Conservation (phyloP, 2,797 vertebrate genomes). For the Malurus leucopterus region DNA sequence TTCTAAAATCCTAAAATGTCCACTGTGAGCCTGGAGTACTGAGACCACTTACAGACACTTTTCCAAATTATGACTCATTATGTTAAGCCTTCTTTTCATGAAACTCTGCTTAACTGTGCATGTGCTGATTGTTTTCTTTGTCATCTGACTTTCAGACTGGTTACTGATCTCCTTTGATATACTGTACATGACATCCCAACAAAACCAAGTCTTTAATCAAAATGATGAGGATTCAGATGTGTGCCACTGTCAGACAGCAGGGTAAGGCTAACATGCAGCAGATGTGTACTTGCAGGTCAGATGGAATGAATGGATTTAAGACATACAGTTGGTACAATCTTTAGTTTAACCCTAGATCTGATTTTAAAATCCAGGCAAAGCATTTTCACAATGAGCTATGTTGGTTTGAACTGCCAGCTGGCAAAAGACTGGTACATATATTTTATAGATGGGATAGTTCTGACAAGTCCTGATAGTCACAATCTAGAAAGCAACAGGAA, state of each 20-base stretch:
- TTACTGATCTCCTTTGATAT: conserved; percentile 92
- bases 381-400: conserved; percentile 9
- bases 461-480: not conserved
- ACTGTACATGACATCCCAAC: conserved; percentile 88
- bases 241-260: conserved; percentile 70
- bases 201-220: conserved; percentile 84
- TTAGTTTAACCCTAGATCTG: conserved; percentile 60
- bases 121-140: conserved; percentile 75
- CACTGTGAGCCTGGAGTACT: not conserved
- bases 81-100: conserved; percentile 60
- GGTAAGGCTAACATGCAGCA: conserved; percentile 75
- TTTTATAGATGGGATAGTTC: not conserved
- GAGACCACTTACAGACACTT: conserved; percentile 47
- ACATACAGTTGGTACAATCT: conserved; percentile 54
- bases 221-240: conserved; percentile 76
- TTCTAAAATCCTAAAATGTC: conserved; percentile 48
- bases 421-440: not conserved
- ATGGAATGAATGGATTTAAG: conserved; percentile 88
- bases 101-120: conserved; percentile 70
- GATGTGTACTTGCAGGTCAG: conserved; percentile 86
- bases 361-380: conserved; percentile 44
- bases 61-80: conserved; percentile 73
- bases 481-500: not conserved
- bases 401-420: conserved; percentile 2
- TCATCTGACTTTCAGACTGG: conserved; percentile 91